phyloP scores from a whole-genome alignment of 2,888 invertebrate species.

The Synanthedon tipuliformis region DNA sequence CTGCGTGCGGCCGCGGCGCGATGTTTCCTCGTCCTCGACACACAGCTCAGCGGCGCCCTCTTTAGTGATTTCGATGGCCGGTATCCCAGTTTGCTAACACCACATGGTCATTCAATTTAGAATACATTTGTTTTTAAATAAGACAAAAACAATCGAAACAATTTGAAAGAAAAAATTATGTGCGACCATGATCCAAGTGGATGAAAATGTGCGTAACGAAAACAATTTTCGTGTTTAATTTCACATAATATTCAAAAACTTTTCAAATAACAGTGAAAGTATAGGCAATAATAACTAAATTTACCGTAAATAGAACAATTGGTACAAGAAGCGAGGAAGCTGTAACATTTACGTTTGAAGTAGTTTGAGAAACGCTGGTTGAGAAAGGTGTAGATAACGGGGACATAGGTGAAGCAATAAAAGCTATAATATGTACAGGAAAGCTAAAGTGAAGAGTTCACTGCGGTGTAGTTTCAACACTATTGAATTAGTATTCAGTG shows the following conservation, averaged over 20 bases:
- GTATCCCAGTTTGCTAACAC: constrained; percentile 70
- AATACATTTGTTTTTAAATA: constrained; percentile 27
- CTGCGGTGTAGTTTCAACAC: constrained; percentile 28
- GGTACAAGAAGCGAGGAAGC: not conserved
- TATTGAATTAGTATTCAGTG: not conserved
- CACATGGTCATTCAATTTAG: constrained; percentile 60
- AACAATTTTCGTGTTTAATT: no score
- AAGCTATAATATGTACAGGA: constrained; percentile 39
- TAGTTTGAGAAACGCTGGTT: no score
- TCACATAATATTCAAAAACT: no score
- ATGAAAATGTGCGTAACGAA: constrained; percentile 11
- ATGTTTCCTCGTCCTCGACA: constrained; percentile 74
- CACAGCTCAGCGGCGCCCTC: constrained; percentile 77
- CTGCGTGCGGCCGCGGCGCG: constrained; percentile 55
- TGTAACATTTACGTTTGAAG: no score
- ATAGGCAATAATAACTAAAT: no score
- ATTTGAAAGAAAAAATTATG: constrained; percentile 20
- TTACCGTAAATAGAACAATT: not conserved
- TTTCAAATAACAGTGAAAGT: no score
- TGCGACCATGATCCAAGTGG: constrained; percentile 37
- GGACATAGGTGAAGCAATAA: constrained; percentile 33
- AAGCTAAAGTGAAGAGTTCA: constrained; percentile 47
- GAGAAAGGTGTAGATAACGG: constrained; percentile 5
- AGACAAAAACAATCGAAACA: constrained; percentile 27
- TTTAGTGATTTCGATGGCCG: constrained; percentile 83